These are phyloP conservation scores for Chrysolina oricalcia DNA, from an alignment of 2,888 invertebrate genomes.

Conservation along the genomic window DNA sequence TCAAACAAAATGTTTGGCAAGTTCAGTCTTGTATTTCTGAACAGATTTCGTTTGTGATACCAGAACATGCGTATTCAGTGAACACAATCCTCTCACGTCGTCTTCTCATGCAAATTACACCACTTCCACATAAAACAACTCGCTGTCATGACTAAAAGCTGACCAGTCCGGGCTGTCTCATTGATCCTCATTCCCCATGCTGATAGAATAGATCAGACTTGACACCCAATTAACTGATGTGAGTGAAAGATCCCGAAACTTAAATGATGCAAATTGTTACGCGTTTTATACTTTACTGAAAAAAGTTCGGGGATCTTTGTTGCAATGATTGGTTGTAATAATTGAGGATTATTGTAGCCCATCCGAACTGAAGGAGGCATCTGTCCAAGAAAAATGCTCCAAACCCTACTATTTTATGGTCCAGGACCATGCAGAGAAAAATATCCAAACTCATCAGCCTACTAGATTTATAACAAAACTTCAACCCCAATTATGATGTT, in stretches of 20 bases:
- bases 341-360: too few relatives aligned
- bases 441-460: too few relatives aligned
- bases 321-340: too few relatives aligned
- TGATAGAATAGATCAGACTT: not conserved
- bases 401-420: too few relatives aligned
- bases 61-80: not conserved
- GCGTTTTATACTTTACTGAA: too few relatives aligned
- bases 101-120: slow-evolving; percentile 19
- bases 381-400: too few relatives aligned
- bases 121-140: not conserved
- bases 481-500: too few relatives aligned
- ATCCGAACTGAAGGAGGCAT: too few relatives aligned
- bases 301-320: too few relatives aligned
- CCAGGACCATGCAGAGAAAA: too few relatives aligned
- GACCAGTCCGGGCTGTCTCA: not conserved
- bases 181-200: not conserved
- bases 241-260: not conserved
- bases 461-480: too few relatives aligned
- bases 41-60: not conserved
- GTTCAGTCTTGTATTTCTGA: not conserved
- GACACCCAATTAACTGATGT: not conserved
- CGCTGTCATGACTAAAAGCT: slow-evolving; percentile 1
- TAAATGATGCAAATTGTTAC: not conserved
- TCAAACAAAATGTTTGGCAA: slow-evolving; percentile 18
- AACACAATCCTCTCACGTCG: not conserved